These are phyloP conservation scores for Stratiomys singularior DNA, from an alignment of 2,888 invertebrate genomes.

Conservation along the genomic window DNA sequence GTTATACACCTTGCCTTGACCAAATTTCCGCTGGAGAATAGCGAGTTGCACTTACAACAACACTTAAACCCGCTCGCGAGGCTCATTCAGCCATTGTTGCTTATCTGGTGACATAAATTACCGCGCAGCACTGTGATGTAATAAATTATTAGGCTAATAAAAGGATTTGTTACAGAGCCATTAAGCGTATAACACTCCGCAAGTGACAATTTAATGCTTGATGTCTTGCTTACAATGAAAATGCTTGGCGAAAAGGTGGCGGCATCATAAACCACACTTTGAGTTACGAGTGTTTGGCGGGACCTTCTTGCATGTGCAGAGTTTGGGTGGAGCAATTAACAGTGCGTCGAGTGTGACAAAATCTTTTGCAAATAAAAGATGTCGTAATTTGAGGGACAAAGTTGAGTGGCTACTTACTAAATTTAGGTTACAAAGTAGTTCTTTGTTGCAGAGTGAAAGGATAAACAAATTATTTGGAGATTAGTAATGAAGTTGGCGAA, in stretches of 20 bases:
- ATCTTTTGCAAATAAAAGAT: constrained; percentile 5
- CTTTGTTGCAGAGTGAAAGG: not conserved
- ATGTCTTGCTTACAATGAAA: constrained; percentile 18
- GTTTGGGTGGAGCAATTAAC: constrained; percentile 13
- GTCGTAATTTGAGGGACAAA: not conserved
- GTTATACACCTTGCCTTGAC: constrained; percentile 36
- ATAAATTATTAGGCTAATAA: constrained; percentile 40
- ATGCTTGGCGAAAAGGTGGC: not conserved
- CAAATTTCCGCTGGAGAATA: constrained; percentile 14
- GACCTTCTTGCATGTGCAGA: not conserved
- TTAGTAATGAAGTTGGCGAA: too few relatives aligned
- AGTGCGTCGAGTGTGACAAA: not conserved
- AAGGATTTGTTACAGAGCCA: constrained; percentile 35
- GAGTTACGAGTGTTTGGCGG: not conserved
- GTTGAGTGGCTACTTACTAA: not conserved
- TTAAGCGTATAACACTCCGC: constrained; percentile 10
- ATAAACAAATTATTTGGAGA: too few relatives aligned
- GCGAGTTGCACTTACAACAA: constrained; percentile 4
- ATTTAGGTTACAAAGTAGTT: not conserved
- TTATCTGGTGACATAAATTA: constrained; percentile 37
- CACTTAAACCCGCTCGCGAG: not conserved
- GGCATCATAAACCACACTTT: not conserved
- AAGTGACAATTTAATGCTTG: constrained; percentile 33
- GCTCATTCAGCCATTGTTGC: constrained; percentile 1
- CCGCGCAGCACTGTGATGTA: constrained; percentile 16